Conservation (phyloP, 2,113 vertebrate species). For the Condylura cristata region DNA sequence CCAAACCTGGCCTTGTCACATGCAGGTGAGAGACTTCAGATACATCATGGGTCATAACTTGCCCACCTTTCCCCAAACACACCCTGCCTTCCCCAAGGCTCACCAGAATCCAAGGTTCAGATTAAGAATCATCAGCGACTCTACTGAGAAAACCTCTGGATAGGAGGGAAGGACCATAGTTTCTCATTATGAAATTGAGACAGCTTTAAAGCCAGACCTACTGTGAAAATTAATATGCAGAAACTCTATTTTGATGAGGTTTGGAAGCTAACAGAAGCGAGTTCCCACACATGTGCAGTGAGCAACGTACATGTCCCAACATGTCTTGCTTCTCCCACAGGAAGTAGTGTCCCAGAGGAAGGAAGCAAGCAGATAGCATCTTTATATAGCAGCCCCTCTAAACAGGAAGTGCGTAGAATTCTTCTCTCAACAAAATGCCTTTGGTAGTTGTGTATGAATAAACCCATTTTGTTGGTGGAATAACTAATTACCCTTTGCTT, state of each 20-base stretch:
- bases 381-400: neutral
- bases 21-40: neutral
- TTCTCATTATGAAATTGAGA: neutral
- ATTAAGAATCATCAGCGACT: neutral
- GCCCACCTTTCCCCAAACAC: too few species aligned
- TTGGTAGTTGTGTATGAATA: neutral
- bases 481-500: neutral
- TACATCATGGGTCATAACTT: fast-evolving
- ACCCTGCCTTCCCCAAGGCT: too few species aligned
- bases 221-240: neutral
- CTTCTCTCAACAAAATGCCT: neutral
- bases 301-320: neutral
- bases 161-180: neutral
- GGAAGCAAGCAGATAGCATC: neutral
- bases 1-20: neutral
- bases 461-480: neutral
- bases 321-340: neutral
- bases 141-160: neutral
- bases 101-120: neutral
- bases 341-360: neutral
- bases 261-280: neutral
- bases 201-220: neutral
- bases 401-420: neutral
- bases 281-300: neutral
- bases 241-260: neutral